These are phyloP conservation scores for Nephrotoma guestfalica DNA, from an alignment of 2,888 invertebrate species.

Conservation along the genomic window DNA sequence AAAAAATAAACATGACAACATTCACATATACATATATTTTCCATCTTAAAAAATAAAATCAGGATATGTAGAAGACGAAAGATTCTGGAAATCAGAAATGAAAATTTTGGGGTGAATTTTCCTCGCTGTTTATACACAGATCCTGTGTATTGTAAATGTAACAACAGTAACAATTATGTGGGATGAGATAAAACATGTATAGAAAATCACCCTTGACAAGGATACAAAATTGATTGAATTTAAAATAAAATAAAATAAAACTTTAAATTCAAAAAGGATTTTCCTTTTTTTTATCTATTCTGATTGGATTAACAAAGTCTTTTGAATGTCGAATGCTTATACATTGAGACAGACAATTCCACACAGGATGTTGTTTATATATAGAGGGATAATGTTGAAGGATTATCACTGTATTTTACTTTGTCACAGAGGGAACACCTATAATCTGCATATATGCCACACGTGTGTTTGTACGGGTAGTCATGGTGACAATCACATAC, in stretches of 20 bases:
- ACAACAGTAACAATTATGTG: not conserved
- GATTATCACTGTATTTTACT: not conserved
- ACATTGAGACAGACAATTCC: not conserved
- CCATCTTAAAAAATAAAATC: not conserved
- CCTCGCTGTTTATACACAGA: not conserved
- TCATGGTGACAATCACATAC: not conserved
- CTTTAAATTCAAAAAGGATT: not conserved
- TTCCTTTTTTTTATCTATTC: not conserved
- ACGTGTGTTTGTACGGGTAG: not conserved
- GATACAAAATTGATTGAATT: not conserved
- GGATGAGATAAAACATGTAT: not conserved
- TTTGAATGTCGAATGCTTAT: not conserved
- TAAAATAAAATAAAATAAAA: not conserved
- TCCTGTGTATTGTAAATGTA: not conserved
- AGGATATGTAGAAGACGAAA: not conserved
- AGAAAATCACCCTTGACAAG: not conserved
- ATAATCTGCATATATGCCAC: not conserved
- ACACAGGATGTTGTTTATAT: not conserved
- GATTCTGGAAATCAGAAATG: not conserved
- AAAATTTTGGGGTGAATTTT: not conserved
- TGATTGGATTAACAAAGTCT: not conserved
- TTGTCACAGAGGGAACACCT: not conserved
- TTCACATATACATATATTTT: not conserved
- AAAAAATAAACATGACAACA: not conserved
- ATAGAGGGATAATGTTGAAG: not conserved